Conservation (phyloP, 2,797 vertebrate genomes). For the Anguilla pacifica region DNA sequence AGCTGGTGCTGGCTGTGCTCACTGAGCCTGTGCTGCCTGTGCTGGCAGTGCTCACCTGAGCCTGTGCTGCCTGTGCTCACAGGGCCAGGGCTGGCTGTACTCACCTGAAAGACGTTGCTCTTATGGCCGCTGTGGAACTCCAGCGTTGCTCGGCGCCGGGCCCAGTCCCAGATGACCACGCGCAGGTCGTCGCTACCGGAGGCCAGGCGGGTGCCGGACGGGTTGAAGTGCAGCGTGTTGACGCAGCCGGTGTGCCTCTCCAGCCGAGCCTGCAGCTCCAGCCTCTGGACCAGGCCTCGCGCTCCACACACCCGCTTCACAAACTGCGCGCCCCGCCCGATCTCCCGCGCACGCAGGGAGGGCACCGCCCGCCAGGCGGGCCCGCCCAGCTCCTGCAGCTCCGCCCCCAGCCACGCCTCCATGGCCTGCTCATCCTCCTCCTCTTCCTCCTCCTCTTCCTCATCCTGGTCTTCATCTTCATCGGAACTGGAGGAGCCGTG, state of each 20-base stretch:
- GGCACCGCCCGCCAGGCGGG: slow-evolving; percentile 83
- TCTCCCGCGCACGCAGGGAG: slow-evolving; percentile 82
- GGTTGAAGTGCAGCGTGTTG: slow-evolving; percentile 98
- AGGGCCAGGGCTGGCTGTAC: neutral
- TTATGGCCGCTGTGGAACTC: slow-evolving; percentile 96
- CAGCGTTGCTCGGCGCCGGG: slow-evolving; percentile 79
- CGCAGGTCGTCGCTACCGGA: slow-evolving; percentile 93
- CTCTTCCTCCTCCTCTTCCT: slow-evolving; percentile 79
- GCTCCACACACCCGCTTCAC: slow-evolving; percentile 87
- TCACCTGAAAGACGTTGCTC: slow-evolving; percentile 97
- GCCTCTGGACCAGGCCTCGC: slow-evolving; percentile 86
- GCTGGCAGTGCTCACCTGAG: no score
- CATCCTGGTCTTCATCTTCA: slow-evolving; percentile 66
- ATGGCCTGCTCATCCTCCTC: slow-evolving; percentile 86
- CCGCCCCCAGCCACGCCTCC: slow-evolving; percentile 89
- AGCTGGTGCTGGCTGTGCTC: no score
- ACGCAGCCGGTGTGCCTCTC: slow-evolving; percentile 94
- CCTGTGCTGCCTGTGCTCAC: no score
- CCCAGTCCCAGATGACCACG: slow-evolving; percentile 97
- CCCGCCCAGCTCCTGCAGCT: slow-evolving; percentile 78
- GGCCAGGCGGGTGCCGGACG: slow-evolving; percentile 88
- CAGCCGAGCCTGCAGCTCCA: slow-evolving; percentile 87
- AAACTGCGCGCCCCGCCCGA: slow-evolving; percentile 81
- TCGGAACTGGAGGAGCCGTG: slow-evolving; percentile 81
- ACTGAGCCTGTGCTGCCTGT: no score